A percentile compares a stretch with the other conserved stretches of the same genome.
Evolutionary conservation across 2,888 invertebrate species (phyloP).

Genomic region (Lypha dubia): DNA sequence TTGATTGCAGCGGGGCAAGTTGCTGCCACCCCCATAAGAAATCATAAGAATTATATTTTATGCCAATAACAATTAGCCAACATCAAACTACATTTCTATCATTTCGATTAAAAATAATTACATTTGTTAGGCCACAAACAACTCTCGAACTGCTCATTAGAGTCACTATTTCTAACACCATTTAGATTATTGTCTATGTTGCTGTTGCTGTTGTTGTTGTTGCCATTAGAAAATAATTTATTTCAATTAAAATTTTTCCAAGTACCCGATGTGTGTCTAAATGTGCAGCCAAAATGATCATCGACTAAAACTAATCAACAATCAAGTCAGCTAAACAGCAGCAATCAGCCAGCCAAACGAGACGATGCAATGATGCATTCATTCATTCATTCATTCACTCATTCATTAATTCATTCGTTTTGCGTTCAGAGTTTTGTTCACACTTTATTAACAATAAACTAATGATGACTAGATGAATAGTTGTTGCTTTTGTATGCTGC

Average conservation of each 20-base stretch:
- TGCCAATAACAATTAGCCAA: background rate
- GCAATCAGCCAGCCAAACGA: background rate
- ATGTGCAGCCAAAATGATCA: constrained; percentile 17
- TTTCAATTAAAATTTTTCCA: constrained; percentile 54
- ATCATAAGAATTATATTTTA: background rate
- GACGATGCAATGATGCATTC: too few relatives aligned
- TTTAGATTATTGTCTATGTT: constrained; percentile 8
- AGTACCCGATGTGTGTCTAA: background rate
- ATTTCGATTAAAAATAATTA: constrained; percentile 14
- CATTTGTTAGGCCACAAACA: constrained; percentile 28
- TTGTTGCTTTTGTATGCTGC: constrained; percentile 53
- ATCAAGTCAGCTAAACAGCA: constrained; percentile 22
- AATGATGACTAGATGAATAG: constrained; percentile 38
- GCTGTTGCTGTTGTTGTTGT: constrained; percentile 11
- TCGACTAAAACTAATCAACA: constrained; percentile 42
- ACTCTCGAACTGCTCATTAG: constrained; percentile 12
- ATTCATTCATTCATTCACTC: constrained; percentile 41
- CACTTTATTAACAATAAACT: constrained; percentile 50
- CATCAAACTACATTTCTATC: background rate
- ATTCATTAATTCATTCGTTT: constrained; percentile 41
- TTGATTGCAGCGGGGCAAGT: too few relatives aligned
- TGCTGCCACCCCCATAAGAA: background rate
- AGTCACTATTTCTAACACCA: constrained; percentile 18
- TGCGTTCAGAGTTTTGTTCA: constrained; percentile 47
- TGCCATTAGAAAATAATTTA: constrained; percentile 67